Evolutionary conservation across 2,113 vertebrate species (phyloP), one percentile per base, ranked within the genome.

Genomic region (Camelus dromedarius): DNA sequence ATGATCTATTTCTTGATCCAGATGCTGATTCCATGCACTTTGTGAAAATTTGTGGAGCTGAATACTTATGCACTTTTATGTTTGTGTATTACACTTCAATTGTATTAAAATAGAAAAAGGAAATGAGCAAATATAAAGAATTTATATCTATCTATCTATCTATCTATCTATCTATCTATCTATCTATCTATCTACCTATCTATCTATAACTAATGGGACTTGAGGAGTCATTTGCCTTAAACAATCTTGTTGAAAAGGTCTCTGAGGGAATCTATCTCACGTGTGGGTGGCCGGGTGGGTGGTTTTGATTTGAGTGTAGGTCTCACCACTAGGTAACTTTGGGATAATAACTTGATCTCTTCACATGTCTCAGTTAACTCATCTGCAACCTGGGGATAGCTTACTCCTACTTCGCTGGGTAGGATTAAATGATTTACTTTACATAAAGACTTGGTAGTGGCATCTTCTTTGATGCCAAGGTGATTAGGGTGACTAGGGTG

Each of bases 101-200:
- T 35, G 32, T 58, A 84, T 91, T 89, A 89, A 90, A 86, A 76
- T 1, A 76, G 72, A 83, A 91, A 93, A 35, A 32, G 52, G 0
- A 89, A 72, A 84, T 52, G 42, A 91, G 32, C 42, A 64, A 66
- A 90, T 88, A 46, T 13, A 14, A 92, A 30, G 64, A 80, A 52
- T 35, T 32, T 42, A 42, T 42, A 42, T 38, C 5, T 4, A 38
- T 42, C 4, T 4, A 42, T 42, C 38, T 4, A 42, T 42, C 38
- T 4, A 5, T 42, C 38, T 4, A 42, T 42, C 38, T 4, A 42
- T 42, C 38, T 5, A 42, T 42, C 38, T 4, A 5, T 42, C 38
- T 4, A 42, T 42, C 38, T 4, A 42, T 42, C 38, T 5, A 42
- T 42, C 38, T 42, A 42, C 5, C 38, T 42, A 42, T 42, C 38